Conservation (phyloP, 2,797 vertebrate genomes). For the Dipus sagitta region DNA sequence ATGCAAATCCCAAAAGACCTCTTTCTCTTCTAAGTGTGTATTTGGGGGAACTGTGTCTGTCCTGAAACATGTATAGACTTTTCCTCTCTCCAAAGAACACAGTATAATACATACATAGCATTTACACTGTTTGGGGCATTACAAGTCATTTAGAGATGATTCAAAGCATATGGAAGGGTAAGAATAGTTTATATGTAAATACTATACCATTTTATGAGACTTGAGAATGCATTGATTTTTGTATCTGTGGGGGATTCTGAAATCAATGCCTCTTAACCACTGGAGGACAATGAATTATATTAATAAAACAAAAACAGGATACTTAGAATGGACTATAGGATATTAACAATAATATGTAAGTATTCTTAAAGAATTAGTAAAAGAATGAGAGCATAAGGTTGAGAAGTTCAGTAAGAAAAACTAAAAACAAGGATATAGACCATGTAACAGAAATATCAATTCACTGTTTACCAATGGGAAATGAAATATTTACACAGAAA, state of each 20-base stretch:
- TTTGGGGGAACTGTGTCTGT: background rate
- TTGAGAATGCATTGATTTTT: background rate
- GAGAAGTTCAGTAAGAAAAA: constrained; percentile 42
- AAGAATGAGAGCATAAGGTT: constrained; percentile 34
- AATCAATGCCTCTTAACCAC: background rate
- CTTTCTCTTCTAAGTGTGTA: background rate
- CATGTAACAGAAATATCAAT: constrained; percentile 55
- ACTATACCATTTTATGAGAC: background rate
- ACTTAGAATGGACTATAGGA: constrained; percentile 1
- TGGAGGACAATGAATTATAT: background rate
- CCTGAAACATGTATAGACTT: background rate
- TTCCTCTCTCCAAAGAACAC: background rate
- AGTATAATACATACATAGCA: background rate
- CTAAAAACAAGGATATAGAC: background rate
- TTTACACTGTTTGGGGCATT: background rate
- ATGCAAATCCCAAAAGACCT: background rate
- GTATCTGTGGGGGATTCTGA: background rate
- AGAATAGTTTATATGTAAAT: background rate
- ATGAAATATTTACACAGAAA: background rate
- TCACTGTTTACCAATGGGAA: background rate
- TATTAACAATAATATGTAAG: constrained; percentile 27
- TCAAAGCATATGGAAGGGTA: background rate
- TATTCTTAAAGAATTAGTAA: background rate
- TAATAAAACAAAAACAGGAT: constrained; percentile 28
- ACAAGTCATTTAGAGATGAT: background rate